Evolutionary conservation across 2,797 vertebrate species (phyloP).

Genomic region (Lates japonicus): DNA sequence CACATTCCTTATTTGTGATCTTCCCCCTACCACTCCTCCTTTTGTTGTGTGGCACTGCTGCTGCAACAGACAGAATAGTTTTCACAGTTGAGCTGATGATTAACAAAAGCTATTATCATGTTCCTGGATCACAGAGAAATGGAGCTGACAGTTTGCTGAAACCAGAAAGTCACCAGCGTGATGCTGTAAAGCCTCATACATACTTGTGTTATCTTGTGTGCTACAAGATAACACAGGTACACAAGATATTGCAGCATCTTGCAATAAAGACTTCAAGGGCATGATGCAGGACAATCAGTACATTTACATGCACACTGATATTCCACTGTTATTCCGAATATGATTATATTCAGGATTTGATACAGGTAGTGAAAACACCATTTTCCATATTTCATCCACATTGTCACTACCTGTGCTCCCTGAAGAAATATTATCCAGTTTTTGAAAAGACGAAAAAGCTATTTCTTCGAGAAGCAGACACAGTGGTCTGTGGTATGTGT

Average conservation of each 20-base stretch:
- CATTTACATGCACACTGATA: too few species aligned
- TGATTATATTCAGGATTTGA: too few species aligned
- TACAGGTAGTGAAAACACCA: too few species aligned
- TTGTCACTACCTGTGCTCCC: too few species aligned
- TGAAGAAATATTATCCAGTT: too few species aligned
- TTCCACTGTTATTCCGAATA: too few species aligned
- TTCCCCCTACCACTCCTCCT: not conserved
- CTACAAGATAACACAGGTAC: too few species aligned
- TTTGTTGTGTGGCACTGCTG: constrained; percentile 8
- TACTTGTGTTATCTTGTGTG: not conserved
- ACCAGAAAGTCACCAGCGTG: not conserved
- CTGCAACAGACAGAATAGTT: constrained; percentile 4
- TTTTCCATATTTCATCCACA: too few species aligned
- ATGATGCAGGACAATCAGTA: not conserved
- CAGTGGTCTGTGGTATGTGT: too few species aligned
- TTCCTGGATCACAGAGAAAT: constrained; percentile 7
- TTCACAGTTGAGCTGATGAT: constrained; percentile 10
- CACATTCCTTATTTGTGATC: constrained; percentile 25
- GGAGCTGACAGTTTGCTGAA: not conserved
- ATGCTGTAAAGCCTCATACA: not conserved
- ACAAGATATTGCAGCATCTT: not conserved
- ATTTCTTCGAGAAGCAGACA: too few species aligned
- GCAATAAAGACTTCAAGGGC: not conserved
- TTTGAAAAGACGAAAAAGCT: too few species aligned
- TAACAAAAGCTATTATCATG: not conserved